Evolutionary conservation across 2,113 vertebrate genomes (phyloP).

Genomic region (Lepisosteus osseus): DNA sequence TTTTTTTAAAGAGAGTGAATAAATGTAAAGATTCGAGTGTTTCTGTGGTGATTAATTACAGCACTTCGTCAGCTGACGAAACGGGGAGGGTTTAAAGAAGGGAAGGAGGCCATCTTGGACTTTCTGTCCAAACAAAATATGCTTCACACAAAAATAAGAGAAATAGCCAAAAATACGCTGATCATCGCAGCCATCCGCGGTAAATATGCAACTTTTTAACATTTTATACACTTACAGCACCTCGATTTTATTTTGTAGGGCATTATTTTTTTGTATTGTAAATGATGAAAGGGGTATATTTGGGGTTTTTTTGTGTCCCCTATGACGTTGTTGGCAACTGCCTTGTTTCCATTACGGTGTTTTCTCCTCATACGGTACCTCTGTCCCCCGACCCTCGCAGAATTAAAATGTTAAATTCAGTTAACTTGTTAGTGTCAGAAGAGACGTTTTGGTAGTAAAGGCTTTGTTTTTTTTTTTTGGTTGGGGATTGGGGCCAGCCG

Average conservation of each 20-base stretch:
- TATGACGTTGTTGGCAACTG: no score
- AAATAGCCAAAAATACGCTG: conserved; percentile 37
- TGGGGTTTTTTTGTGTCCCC: no score
- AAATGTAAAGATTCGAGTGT: neutral
- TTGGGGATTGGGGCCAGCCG: no score
- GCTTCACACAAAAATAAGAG: conserved; percentile 35
- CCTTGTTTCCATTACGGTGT: neutral
- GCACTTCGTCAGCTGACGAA: conserved; percentile 58
- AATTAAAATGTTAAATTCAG: no score
- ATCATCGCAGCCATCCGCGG: conserved; percentile 42
- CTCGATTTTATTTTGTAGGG: no score
- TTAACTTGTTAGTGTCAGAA: no score
- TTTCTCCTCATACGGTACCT: neutral
- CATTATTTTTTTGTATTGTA: neutral
- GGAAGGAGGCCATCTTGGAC: conserved; percentile 83
- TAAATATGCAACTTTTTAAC: conserved; percentile 35
- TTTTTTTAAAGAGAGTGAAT: neutral
- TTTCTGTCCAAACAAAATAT: conserved; percentile 54
- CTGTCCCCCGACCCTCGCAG: no score
- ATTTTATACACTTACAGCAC: neutral
- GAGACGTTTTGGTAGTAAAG: no score
- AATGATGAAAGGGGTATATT: neutral
- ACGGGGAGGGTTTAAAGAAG: conserved; percentile 72
- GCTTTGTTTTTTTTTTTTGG: no score
- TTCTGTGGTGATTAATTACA: conserved; percentile 12